phyloP scores from a whole-genome alignment of 2,888 invertebrate species.

The Meta bourneti region DNA sequence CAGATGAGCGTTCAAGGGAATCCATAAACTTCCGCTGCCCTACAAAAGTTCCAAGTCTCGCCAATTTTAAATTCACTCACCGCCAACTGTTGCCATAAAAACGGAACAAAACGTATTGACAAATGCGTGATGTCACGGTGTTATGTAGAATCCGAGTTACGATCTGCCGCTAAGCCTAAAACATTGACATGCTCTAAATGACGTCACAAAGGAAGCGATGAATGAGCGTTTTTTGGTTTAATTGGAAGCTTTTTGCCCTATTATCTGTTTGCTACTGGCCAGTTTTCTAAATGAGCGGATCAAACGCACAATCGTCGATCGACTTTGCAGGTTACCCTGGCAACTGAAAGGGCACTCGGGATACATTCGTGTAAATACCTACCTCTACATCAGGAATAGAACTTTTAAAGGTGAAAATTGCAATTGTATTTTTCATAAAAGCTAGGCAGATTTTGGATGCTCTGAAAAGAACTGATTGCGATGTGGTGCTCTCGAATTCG shows the following conservation, averaged over 20 bases:
- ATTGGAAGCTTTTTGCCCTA: neutral
- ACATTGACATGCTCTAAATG: too few relatives aligned
- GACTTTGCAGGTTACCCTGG: neutral
- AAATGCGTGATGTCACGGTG: neutral
- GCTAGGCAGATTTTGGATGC: too few relatives aligned
- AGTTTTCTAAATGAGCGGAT: neutral
- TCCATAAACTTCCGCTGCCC: constrained; percentile 1
- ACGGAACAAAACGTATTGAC: neutral
- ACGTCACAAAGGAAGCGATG: too few relatives aligned
- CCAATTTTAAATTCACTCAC: neutral
- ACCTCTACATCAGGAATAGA: neutral
- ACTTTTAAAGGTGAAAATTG: neutral
- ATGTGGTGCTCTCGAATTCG: too few relatives aligned
- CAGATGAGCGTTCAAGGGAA: neutral
- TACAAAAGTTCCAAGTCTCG: neutral
- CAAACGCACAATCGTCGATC: neutral
- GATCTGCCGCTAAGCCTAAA: too few relatives aligned
- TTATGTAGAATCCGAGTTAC: too few relatives aligned
- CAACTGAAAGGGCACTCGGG: neutral
- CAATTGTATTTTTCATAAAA: neutral
- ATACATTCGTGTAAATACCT: neutral
- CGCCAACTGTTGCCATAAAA: neutral
- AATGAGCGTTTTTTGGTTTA: too few relatives aligned
- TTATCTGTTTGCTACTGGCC: neutral
- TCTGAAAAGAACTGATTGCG: too few relatives aligned